Percentiles rank a stretch among this genome's conserved stretches.
Evolutionary conservation across 2,888 invertebrate genomes (phyloP).

Genomic region (Protodeltote pygarga): DNA sequence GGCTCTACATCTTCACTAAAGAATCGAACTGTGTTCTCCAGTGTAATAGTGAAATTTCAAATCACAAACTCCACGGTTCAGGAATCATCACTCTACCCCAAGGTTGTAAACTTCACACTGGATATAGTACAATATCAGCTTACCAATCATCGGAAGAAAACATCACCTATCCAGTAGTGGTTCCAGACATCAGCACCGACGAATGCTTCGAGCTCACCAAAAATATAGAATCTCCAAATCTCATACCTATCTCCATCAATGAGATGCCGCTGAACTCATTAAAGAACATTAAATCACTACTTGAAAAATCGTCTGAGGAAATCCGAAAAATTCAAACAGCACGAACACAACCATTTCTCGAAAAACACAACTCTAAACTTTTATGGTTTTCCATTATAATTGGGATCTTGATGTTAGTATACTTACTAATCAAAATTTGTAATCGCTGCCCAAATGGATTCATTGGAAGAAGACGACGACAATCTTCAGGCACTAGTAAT

Average conservation of each 20-base stretch:
- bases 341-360: neutral
- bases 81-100: conserved; percentile 28
- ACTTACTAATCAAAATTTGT: neutral
- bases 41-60: conserved; percentile 19
- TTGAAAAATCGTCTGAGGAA: too few relatives aligned
- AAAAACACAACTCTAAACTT: neutral
- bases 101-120: conserved; percentile 37
- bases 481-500: neutral
- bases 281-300: too few relatives aligned
- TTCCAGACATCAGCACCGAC: conserved; percentile 19
- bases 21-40: conserved; percentile 28
- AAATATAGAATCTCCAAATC: neutral
- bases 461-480: too few relatives aligned
- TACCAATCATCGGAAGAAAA: conserved; percentile 24
- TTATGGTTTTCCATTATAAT: neutral
- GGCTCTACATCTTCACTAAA: conserved; percentile 31
- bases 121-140: conserved; percentile 38
- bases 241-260: neutral
- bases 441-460: conserved; percentile 1
- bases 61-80: conserved; percentile 25
- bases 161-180: conserved; percentile 24
- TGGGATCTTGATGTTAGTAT: neutral
- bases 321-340: too few relatives aligned
- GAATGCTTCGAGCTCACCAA: conserved; percentile 18
- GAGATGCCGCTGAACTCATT: neutral